Percentiles rank a stretch among this genome's conserved stretches.
Evolutionary conservation across 2,888 invertebrate genomes (phyloP).

Genomic region (Margaritifera margaritifera): DNA sequence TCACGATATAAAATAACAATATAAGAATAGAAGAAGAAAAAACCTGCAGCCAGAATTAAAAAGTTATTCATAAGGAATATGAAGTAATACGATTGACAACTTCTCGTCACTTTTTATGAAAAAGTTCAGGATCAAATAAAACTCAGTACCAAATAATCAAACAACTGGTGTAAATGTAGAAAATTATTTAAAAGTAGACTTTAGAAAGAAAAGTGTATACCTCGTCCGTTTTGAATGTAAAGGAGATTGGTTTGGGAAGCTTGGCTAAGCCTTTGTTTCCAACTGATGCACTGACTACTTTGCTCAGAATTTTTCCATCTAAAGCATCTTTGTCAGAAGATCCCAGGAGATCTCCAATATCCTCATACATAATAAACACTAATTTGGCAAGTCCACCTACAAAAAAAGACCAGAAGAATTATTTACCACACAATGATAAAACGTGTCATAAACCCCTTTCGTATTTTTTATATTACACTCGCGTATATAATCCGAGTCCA

Average conservation of each 20-base stretch:
- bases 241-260: conserved; percentile 43
- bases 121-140: not conserved
- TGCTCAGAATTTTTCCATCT: conserved; percentile 40
- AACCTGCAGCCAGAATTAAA: no score
- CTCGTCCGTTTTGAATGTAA: conserved; percentile 55
- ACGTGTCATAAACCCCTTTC: not conserved
- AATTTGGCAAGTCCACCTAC: conserved; percentile 61
- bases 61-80: no score
- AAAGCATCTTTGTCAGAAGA: conserved; percentile 20
- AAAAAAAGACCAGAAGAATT: conserved; percentile 5
- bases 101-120: no score
- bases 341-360: conserved; percentile 55
- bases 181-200: not conserved
- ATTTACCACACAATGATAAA: not conserved
- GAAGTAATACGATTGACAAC: no score
- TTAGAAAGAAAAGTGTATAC: conserved; percentile 28
- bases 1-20: no score
- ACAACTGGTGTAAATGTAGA: not conserved
- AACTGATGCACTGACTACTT: conserved; percentile 55
- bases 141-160: not conserved
- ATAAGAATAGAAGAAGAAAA: no score
- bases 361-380: conserved; percentile 64
- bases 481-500: no score
- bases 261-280: conserved; percentile 21
- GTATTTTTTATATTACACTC: no score